phyloP scores from a whole-genome alignment of 2,113 vertebrate genomes.

The Megaleporinus macrocephalus region DNA sequence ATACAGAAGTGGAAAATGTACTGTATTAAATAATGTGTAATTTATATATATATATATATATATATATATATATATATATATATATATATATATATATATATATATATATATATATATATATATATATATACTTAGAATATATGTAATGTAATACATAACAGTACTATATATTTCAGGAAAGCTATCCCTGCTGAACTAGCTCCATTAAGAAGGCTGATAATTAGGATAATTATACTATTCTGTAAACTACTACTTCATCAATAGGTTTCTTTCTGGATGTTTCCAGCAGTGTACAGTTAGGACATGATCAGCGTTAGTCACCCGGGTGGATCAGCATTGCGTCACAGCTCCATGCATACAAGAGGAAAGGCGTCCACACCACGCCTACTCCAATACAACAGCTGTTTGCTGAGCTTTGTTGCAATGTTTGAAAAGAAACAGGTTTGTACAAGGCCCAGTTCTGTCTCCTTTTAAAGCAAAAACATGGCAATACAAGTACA shows the following conservation, averaged over 20 bases:
- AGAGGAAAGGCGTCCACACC: slow-evolving; percentile 1
- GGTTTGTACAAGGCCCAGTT: slow-evolving; percentile 3
- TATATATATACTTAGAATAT: too few relatives aligned
- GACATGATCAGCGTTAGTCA: slow-evolving; percentile 43
- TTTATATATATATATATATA: too few relatives aligned
- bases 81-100: too few relatives aligned
- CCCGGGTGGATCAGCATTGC: slow-evolving; percentile 37
- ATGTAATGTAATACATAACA: too few relatives aligned
- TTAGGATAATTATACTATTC: too few relatives aligned
- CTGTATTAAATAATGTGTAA: too few relatives aligned
- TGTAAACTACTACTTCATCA: not conserved
- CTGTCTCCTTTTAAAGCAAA: not conserved
- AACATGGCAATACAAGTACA: not conserved
- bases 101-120: too few relatives aligned
- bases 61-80: too few relatives aligned
- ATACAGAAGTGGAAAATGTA: too few relatives aligned
- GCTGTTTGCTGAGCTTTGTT: not conserved
- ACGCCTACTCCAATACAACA: slow-evolving; percentile 28
- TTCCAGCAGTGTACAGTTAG: not conserved
- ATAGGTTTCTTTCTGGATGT: not conserved
- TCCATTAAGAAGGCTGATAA: too few relatives aligned
- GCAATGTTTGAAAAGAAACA: not conserved
- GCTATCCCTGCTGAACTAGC: too few relatives aligned
- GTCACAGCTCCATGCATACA: slow-evolving; percentile 36
- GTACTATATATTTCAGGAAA: too few relatives aligned